A percentile compares a stretch with the other conserved stretches of the same genome.
Evolutionary conservation across 2,888 invertebrate species (phyloP).

Genomic region (Acanthacorydalis orientalis): DNA sequence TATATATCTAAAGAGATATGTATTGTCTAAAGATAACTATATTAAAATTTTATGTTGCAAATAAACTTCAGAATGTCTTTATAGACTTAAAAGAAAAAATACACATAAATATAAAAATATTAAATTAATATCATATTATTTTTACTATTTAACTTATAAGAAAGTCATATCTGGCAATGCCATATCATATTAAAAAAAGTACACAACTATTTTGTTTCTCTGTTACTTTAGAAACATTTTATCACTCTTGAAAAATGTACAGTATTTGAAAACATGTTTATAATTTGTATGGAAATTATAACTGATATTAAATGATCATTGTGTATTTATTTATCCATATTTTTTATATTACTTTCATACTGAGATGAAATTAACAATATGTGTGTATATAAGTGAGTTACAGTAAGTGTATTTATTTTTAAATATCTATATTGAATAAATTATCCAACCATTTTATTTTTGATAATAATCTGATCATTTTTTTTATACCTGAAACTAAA

Average conservation of each 20-base stretch:
- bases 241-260: slow-evolving; percentile 35
- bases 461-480: too few relatives aligned
- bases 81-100: too few relatives aligned
- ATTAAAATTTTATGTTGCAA: not conserved
- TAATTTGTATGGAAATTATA: slow-evolving; percentile 69
- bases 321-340: not conserved
- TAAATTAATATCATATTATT: not conserved
- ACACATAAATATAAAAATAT: not conserved
- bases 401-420: too few relatives aligned
- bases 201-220: slow-evolving; percentile 19
- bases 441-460: too few relatives aligned
- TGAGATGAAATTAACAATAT: too few relatives aligned
- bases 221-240: slow-evolving; percentile 4
- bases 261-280: slow-evolving; percentile 69
- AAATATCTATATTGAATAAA: too few relatives aligned
- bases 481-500: too few relatives aligned
- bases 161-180: slow-evolving; percentile 28
- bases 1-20: too few relatives aligned
- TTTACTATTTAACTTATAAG: not conserved
- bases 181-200: slow-evolving; percentile 24
- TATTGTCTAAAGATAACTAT: too few relatives aligned
- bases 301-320: slow-evolving; percentile 15
- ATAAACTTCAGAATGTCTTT: not conserved
- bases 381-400: too few relatives aligned
- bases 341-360: not conserved